Evolutionary conservation across 2,113 vertebrate genomes (phyloP).

Genomic region (Protobothrops flavoviridis): DNA sequence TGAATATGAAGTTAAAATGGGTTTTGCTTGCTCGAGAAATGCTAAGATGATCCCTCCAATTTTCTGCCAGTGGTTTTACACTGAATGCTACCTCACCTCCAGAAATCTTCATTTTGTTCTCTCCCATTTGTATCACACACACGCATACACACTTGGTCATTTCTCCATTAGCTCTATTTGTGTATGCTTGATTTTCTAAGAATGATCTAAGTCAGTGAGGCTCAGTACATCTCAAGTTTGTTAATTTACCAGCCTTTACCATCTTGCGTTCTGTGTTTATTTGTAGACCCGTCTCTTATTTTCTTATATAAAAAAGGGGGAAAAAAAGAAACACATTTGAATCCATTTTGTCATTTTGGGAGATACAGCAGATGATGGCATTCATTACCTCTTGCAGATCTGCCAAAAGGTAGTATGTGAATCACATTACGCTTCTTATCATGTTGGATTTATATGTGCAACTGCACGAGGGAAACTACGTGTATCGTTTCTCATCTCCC

Average conservation of each 20-base stretch:
- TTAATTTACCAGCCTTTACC: not conserved
- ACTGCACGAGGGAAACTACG: not conserved
- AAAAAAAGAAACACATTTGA: not conserved
- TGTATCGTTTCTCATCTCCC: not conserved
- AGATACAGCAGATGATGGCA: not conserved
- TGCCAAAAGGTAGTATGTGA: not conserved
- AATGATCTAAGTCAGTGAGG: not conserved
- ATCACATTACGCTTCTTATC: not conserved
- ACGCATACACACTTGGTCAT: not conserved
- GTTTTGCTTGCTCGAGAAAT: not conserved
- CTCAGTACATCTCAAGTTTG: not conserved
- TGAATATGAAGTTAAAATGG: not conserved
- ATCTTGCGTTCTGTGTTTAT: not conserved
- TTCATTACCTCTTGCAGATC: not conserved
- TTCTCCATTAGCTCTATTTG: not conserved
- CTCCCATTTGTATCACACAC: not conserved
- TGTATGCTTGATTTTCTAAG: not conserved
- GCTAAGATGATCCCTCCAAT: too few relatives aligned
- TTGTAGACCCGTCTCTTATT: not conserved
- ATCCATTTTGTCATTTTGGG: not conserved
- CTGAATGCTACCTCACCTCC: not conserved
- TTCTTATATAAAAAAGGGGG: not conserved
- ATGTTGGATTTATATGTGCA: not conserved
- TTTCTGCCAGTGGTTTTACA: not conserved
- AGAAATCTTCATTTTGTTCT: not conserved